phyloP scores from a whole-genome alignment of 2,888 invertebrate genomes.

The Ditula angustiorana region DNA sequence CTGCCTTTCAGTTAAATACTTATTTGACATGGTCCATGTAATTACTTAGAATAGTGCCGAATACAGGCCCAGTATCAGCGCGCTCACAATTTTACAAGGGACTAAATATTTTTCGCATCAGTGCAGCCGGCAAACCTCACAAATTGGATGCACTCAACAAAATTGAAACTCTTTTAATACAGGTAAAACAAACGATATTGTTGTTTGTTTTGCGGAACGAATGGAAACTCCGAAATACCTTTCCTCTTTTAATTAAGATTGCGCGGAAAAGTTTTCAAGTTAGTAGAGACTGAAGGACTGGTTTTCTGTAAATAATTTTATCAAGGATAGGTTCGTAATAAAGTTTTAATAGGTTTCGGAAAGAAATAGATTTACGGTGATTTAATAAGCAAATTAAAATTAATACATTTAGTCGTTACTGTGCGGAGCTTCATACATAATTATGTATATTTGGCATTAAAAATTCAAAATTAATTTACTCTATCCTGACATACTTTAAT shows the following conservation, averaged over 20 bases:
- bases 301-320: constrained; percentile 5
- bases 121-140: constrained; percentile 38
- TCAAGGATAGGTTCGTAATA: background rate
- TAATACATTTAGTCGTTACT: no score
- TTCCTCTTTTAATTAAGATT: constrained; percentile 37
- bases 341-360: background rate
- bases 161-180: constrained; percentile 57
- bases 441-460: no score
- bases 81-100: constrained; percentile 9
- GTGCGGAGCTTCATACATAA: no score
- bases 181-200: constrained; percentile 47
- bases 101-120: constrained; percentile 18
- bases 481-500: no score
- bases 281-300: constrained; percentile 8
- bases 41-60: no score
- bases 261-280: constrained; percentile 23
- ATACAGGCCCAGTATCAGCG: background rate
- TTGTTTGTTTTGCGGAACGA: constrained; percentile 34
- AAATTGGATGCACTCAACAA: constrained; percentile 52
- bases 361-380: background rate
- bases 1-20: no score
- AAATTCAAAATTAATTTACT: no score
- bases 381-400: no score
- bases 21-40: no score
- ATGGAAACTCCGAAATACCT: constrained; percentile 26